phyloP scores from a whole-genome alignment of 2,888 invertebrate species.

The Aporophyla nigra region DNA sequence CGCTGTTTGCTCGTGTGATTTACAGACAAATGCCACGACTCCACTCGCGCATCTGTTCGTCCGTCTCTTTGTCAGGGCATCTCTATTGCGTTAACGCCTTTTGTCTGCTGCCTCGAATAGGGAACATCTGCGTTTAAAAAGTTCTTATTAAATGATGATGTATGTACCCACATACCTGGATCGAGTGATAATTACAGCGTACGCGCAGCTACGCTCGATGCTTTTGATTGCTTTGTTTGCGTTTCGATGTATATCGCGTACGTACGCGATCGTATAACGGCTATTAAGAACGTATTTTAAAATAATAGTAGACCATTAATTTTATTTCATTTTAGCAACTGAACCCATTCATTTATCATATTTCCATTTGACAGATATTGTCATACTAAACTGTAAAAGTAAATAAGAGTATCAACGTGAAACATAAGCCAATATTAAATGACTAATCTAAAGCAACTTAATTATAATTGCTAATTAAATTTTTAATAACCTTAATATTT shows the following conservation, averaged over 20 bases:
- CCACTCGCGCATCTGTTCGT: constrained; percentile 85
- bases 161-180: constrained; percentile 66
- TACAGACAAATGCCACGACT: constrained; percentile 87
- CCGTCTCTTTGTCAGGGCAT: constrained; percentile 81
- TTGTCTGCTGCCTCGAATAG: constrained; percentile 74
- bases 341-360: constrained; percentile 12
- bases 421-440: constrained; percentile 8
- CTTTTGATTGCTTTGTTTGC: constrained; percentile 77
- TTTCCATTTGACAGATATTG: not conserved
- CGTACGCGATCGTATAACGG: constrained; percentile 60
- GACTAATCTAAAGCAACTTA: constrained; percentile 28
- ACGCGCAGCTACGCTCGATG: constrained; percentile 69
- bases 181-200: constrained; percentile 77
- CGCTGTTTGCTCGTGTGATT: constrained; percentile 88
- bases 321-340: constrained; percentile 48
- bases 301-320: constrained; percentile 65
- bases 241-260: constrained; percentile 73
- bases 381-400: constrained; percentile 1
- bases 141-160: constrained; percentile 71
- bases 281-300: constrained; percentile 66
- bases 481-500: constrained; percentile 42
- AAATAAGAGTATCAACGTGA: not conserved
- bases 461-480: constrained; percentile 50
- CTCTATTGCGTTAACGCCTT: constrained; percentile 85
- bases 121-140: constrained; percentile 85